Conservation (phyloP, 2,113 vertebrate genomes). For the Herpetotheres cachinnans region DNA sequence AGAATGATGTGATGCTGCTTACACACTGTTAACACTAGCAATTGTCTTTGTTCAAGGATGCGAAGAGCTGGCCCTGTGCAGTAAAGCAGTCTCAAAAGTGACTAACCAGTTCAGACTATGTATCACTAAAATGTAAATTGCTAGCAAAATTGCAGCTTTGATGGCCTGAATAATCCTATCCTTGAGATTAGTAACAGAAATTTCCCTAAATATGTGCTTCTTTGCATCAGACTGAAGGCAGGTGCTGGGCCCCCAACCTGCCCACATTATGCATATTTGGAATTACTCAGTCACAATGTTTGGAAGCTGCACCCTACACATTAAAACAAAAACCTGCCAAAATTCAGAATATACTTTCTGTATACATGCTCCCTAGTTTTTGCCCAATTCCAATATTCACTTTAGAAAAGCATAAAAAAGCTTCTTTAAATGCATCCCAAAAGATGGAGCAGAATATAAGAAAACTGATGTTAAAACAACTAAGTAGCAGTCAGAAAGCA, state of each 20-base stretch:
- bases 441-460: background rate
- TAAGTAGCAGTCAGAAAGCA: background rate
- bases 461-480: background rate
- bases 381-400: background rate
- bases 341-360: background rate
- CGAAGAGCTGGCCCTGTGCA: too few relatives aligned
- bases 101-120: background rate
- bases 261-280: background rate
- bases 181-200: background rate
- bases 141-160: background rate
- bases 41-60: background rate
- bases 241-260: background rate
- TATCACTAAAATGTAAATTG: background rate
- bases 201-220: background rate
- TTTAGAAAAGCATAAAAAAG: background rate
- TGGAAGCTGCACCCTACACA: background rate
- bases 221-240: background rate
- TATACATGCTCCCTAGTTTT: background rate
- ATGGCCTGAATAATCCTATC: background rate
- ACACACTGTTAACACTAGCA: background rate
- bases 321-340: background rate
- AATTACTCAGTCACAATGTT: background rate
- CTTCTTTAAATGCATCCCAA: background rate
- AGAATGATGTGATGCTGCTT: accelerated
- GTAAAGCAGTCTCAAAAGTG: background rate